phyloP scores from a whole-genome alignment of 2,888 invertebrate genomes.

The Lordiphosa andalusiaca region DNA sequence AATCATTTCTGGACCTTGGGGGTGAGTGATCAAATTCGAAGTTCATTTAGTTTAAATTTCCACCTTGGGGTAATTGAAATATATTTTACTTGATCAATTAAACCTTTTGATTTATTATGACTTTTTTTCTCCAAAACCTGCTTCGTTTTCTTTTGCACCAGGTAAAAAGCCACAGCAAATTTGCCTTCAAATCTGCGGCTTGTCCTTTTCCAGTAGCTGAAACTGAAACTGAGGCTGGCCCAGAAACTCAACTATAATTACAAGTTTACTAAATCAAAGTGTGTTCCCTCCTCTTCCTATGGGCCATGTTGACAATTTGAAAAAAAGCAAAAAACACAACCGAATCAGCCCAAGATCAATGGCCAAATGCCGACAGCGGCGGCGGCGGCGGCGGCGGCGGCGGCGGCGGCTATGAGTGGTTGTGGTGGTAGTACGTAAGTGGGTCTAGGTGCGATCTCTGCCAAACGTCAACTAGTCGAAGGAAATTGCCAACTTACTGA shows the following conservation, averaged over 20 bases:
- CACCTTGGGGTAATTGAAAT: too few relatives aligned
- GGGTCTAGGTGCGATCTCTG: conserved; percentile 49
- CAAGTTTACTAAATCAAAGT: conserved; percentile 63
- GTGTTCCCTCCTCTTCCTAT: conserved; percentile 31
- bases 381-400: conserved; percentile 12
- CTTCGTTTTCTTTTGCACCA: too few relatives aligned
- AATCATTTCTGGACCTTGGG: too few relatives aligned
- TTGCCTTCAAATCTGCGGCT: too few relatives aligned
- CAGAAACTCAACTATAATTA: conserved; percentile 52
- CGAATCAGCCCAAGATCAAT: conserved; percentile 57
- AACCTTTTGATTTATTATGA: too few relatives aligned
- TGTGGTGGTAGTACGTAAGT: conserved; percentile 5
- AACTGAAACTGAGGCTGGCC: too few relatives aligned
- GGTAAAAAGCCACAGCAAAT: too few relatives aligned
- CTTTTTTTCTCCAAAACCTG: too few relatives aligned
- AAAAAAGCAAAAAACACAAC: conserved; percentile 25
- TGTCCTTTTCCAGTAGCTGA: too few relatives aligned
- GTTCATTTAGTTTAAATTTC: too few relatives aligned
- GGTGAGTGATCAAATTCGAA: too few relatives aligned
- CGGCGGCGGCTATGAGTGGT: background rate
- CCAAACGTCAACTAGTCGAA: conserved; percentile 6
- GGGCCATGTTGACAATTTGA: conserved; percentile 58
- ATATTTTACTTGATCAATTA: too few relatives aligned
- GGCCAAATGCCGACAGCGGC: conserved; percentile 53
- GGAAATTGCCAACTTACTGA: conserved; percentile 26